phyloP scores from a whole-genome alignment of 2,113 vertebrate genomes.

The Theropithecus gelada region DNA sequence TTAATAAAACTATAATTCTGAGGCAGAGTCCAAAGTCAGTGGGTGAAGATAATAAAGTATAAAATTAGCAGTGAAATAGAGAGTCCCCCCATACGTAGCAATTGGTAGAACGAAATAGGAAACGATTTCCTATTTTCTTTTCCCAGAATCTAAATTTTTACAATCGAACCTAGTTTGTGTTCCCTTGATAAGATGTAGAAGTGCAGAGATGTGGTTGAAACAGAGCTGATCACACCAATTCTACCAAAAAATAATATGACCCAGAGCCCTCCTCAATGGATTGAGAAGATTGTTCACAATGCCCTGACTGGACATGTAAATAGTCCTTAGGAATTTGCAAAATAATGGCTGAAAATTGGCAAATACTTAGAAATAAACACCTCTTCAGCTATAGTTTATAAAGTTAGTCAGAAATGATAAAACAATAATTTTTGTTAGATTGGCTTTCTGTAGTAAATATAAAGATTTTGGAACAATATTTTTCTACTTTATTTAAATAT shows the following conservation, averaged over 20 bases:
- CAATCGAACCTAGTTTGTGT: background rate
- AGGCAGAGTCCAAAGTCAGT: background rate
- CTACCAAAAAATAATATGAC: background rate
- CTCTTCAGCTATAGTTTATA: background rate
- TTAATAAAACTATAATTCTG: background rate
- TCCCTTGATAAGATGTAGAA: background rate
- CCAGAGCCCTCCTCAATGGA: background rate
- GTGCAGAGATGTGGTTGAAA: background rate
- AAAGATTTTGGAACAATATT: background rate
- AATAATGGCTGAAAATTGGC: background rate
- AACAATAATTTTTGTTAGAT: background rate
- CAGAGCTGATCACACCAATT: background rate
- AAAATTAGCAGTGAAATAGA: background rate
- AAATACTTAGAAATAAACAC: background rate
- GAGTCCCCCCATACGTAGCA: background rate
- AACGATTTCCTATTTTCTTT: background rate
- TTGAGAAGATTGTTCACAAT: background rate
- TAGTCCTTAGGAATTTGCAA: background rate
- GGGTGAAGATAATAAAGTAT: background rate
- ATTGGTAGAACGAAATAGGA: background rate
- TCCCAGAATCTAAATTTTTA: background rate
- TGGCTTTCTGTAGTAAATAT: background rate
- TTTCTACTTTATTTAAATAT: background rate
- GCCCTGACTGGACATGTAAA: fast-evolving
- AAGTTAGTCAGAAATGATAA: background rate